These are phyloP conservation scores for Drosophila mimica DNA, from an alignment of 2,888 invertebrate species.

Conservation along the genomic window DNA sequence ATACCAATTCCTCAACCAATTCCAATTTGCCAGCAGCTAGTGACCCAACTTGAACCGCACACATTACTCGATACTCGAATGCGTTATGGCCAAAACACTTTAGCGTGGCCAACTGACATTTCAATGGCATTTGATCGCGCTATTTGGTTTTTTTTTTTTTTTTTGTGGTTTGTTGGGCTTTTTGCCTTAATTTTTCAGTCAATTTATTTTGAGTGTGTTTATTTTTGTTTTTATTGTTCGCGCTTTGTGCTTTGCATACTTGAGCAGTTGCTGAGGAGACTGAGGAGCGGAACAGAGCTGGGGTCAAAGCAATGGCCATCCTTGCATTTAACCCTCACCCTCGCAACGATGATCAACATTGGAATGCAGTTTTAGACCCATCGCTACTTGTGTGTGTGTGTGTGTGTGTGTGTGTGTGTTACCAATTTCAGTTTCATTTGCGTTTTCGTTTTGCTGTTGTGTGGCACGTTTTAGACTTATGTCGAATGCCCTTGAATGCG, in stretches of 20 bases:
- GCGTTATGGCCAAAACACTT: slow-evolving; percentile 24
- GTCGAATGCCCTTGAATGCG: slow-evolving; percentile 50
- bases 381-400: not conserved
- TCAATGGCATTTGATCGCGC: slow-evolving; percentile 65
- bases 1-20: slow-evolving; percentile 23
- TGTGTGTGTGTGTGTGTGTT: slow-evolving; percentile 15
- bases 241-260: slow-evolving; percentile 59
- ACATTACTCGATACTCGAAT: slow-evolving; percentile 17
- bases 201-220: not conserved
- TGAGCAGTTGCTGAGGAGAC: slow-evolving; percentile 22
- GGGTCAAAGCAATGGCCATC: slow-evolving; percentile 40
- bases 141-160: slow-evolving; percentile 21
- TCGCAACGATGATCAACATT: slow-evolving; percentile 42
- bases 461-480: slow-evolving; percentile 56
- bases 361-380: slow-evolving; percentile 61
- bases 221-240: slow-evolving; percentile 16
- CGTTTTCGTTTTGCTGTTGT: slow-evolving; percentile 18
- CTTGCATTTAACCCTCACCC: slow-evolving; percentile 50
- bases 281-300: not conserved
- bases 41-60: slow-evolving; percentile 43
- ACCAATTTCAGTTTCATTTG: slow-evolving; percentile 29
- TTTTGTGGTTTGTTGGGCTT: slow-evolving; percentile 13
- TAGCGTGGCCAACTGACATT: slow-evolving; percentile 47
- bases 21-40: slow-evolving; percentile 30
- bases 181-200: slow-evolving; percentile 33